Base-by-base conservation (phyloP, 2,888 invertebrate species). In the Nycteola revayana region DNA sequence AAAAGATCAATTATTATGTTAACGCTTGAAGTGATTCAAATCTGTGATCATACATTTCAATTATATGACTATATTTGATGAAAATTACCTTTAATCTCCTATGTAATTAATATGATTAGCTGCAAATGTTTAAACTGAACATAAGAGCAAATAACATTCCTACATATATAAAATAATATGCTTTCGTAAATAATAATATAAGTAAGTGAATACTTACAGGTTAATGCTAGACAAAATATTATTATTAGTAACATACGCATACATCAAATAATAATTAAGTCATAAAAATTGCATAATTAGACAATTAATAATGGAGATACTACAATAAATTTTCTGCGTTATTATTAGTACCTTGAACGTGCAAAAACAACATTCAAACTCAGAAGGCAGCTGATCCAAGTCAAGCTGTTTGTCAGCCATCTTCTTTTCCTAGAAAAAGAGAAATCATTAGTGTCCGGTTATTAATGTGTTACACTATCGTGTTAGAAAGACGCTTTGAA, bases 321-420 rank as follows among this genome's bases (percentile, higher is more conserved):
- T 46, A 54, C 37, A 33, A 35, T 38, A 35, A 36, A 27, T 31
- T 34, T 36, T 41, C 42, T 24, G 30, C 32, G 55, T 85, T 86
- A 85, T 76, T 76, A 59, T 86, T 85, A 87, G 84, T 94, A 96
- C 96, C 96, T 96, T 96, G 86, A 95, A 94, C 90, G 95, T 95
- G 93, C 96, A 96, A 94, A 96, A 96, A 93, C 96, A 96, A 94
- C 96, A 96, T 93, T 96, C 96, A 93, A 96, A 95, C 92, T 96
- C 96, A 91, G 95, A 96, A 90, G 96, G 96, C 89, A 95, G 92
- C 91, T 96, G 96, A 91, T 95, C 95, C 90, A 93, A 90, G 92
- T 92, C 92, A 86, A 94, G 93, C 85, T 91, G 90, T 89, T 92
- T 91, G 77, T 92, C 91, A 87, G 90, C 91, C 81, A 89, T 90